Evolutionary conservation across 2,888 invertebrate genomes (phyloP).

Genomic region (Idaea straminata): DNA sequence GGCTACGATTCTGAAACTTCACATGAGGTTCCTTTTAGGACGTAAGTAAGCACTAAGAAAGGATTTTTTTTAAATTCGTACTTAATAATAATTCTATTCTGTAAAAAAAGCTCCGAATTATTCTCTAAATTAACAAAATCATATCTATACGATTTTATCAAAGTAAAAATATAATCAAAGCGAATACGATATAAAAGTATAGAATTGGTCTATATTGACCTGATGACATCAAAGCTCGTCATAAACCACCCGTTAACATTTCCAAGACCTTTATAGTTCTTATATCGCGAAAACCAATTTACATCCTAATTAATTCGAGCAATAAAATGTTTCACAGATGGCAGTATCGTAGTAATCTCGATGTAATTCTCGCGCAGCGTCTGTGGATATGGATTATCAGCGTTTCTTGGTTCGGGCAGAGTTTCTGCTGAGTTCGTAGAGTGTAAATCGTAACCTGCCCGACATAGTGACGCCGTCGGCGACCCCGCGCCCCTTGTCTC

Average conservation of each 20-base stretch:
- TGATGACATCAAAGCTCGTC: slow-evolving; percentile 7
- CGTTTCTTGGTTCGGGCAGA: slow-evolving; percentile 67
- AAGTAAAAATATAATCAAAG: neutral
- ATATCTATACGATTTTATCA: no score
- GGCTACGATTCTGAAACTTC: no score
- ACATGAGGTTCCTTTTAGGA: no score
- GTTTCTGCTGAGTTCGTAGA: slow-evolving; percentile 77
- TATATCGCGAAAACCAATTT: slow-evolving; percentile 35
- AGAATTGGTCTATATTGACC: neutral
- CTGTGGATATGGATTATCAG: slow-evolving; percentile 74
- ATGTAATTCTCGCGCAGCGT: slow-evolving; percentile 72
- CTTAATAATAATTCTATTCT: no score
- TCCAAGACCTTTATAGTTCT: slow-evolving; percentile 14
- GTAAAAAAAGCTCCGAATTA: no score
- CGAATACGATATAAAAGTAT: neutral
- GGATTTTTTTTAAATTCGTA: no score
- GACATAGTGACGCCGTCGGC: slow-evolving; percentile 71
- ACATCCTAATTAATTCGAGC: slow-evolving; percentile 55
- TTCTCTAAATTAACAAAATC: no score
- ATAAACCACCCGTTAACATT: slow-evolving; percentile 16
- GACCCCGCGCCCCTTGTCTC: slow-evolving; percentile 49
- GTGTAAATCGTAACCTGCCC: slow-evolving; percentile 81
- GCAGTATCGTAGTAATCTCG: slow-evolving; percentile 64
- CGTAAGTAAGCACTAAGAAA: no score
- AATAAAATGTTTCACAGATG: slow-evolving; percentile 57